These are phyloP conservation scores for Motacilla alba DNA, from an alignment of 2,113 vertebrate species.

Conservation along the genomic window DNA sequence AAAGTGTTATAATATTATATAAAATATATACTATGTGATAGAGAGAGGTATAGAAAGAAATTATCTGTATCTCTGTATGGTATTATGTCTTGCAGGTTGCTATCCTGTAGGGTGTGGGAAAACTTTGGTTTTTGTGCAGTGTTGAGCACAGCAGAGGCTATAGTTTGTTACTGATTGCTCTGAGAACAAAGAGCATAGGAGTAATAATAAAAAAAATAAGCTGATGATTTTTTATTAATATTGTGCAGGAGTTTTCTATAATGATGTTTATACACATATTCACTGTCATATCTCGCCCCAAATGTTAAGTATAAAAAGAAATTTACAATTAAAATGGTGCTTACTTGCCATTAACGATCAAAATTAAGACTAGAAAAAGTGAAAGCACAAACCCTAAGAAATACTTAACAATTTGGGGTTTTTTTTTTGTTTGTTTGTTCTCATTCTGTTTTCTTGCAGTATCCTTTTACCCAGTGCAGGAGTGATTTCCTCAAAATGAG, in stretches of 20 bases:
- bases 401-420: background rate
- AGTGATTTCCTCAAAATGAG: background rate
- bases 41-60: background rate
- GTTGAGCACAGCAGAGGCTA: background rate
- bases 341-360: background rate
- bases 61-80: background rate
- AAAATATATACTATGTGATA: background rate
- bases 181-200: background rate
- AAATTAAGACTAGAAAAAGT: background rate
- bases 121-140: background rate
- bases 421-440: background rate
- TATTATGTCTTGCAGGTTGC: background rate
- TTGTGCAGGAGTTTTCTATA: background rate
- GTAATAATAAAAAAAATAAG: background rate
- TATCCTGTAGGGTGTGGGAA: background rate
- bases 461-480: background rate
- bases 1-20: background rate
- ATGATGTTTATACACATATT: fast-evolving
- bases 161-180: background rate
- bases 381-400: background rate
- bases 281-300: background rate
- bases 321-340: background rate
- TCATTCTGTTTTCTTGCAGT: background rate
- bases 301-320: background rate
- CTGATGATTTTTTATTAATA: background rate